Evolutionary conservation across 2,797 vertebrate species (phyloP), one percentile per base, ranked within the genome.

Genomic region (Lithobates pipiens): DNA sequence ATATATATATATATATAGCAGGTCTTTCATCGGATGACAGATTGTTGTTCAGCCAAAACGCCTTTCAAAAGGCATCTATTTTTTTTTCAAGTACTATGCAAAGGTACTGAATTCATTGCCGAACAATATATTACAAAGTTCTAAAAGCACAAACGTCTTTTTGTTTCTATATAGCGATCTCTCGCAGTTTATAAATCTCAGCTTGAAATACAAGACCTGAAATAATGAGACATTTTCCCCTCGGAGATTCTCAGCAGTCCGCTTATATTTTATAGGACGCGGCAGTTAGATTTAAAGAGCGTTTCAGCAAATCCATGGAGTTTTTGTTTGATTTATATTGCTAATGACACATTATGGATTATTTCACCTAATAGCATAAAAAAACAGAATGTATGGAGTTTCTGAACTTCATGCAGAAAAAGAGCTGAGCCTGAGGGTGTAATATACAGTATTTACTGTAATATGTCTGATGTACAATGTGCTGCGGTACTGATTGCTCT

Each of bases 331-430:
- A 86, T 86, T 86, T 86, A 86, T 86, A 86, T 82, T 82, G 68
- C 68, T 82, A 86, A 86, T 86, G 80, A 82, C 85, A 86, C 84
- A 81, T 77, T 86, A 81, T 81, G 84, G 84, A 86, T 86, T 86
- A 86, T 86, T 86, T 86, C 78, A 70, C 78, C 84, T 86, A 86
- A 86, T 86, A 86, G 85, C 75, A 63, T 81, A 80, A 86, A 86
- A 61, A 61, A 86, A 50, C 79, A 50, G 63, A 77, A 67, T 82
- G 80, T 77, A 86, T 77, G 75, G 75, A 73, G 77, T 77, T 82
- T 77, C 67, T 81, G 25, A 82, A 72, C 29, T 85, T 67, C 29
- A 16, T 74, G 44, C 5, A 71, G 61, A n/a, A 32, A 76, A 71
- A 77, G 21, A 29, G 72, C 73, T 46, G 80, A 65, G 74, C 85